phyloP scores from a whole-genome alignment of 2,797 vertebrate species.

The Chanos chanos region DNA sequence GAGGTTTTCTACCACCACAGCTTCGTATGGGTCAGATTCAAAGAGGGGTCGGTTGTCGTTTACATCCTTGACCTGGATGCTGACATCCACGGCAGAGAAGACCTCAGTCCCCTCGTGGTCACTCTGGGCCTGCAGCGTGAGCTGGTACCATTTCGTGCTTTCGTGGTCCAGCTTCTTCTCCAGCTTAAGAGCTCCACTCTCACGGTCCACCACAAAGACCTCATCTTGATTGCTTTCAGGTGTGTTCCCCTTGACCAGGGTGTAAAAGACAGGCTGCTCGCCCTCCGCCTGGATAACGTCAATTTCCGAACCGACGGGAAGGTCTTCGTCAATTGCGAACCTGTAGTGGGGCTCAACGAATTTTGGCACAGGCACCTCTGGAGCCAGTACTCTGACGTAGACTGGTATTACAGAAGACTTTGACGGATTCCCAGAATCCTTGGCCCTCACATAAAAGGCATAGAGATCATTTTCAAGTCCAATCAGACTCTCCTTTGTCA shows the following conservation, averaged over 20 bases:
- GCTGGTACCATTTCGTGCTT: slow-evolving; percentile 93
- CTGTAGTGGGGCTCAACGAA: slow-evolving; percentile 91
- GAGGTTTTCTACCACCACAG: slow-evolving; percentile 89
- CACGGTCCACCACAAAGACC: slow-evolving; percentile 84
- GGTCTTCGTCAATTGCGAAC: slow-evolving; percentile 84
- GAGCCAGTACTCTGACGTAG: slow-evolving; percentile 84
- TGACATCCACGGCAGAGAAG: slow-evolving; percentile 80
- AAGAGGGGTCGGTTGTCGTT: slow-evolving; percentile 92
- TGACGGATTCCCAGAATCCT: slow-evolving; percentile 83
- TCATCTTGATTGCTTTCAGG: slow-evolving; percentile 90
- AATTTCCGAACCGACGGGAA: slow-evolving; percentile 87
- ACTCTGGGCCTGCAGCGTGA: slow-evolving; percentile 77
- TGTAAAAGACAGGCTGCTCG: slow-evolving; percentile 76
- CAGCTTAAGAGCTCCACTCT: slow-evolving; percentile 86
- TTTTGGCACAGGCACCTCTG: slow-evolving; percentile 80
- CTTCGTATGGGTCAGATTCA: slow-evolving; percentile 89
- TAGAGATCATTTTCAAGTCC: slow-evolving; percentile 92
- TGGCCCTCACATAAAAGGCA: slow-evolving; percentile 87
- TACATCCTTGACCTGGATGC: slow-evolving; percentile 89
- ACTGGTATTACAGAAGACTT: slow-evolving; percentile 85
- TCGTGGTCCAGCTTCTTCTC: slow-evolving; percentile 93
- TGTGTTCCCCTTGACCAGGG: slow-evolving; percentile 84
- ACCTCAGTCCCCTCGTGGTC: slow-evolving; percentile 74
- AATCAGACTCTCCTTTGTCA: slow-evolving; percentile 94
- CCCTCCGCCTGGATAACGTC: slow-evolving; percentile 83